phyloP scores from a whole-genome alignment of 1,140 invertebrate species.

The Palaemon carinicauda region DNA sequence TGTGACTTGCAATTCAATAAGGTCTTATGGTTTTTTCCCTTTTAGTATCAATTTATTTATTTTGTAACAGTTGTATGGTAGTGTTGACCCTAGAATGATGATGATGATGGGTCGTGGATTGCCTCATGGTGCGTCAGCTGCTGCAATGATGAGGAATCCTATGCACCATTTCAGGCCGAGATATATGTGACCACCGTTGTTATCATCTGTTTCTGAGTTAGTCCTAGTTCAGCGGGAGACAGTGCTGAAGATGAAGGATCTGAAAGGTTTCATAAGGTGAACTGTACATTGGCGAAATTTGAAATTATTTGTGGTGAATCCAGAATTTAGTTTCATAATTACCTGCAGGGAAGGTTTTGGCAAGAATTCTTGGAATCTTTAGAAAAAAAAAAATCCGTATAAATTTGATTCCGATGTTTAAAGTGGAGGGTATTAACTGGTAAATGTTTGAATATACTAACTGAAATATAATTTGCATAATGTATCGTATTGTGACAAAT shows the following conservation, averaged over 20 bases:
- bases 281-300: neutral
- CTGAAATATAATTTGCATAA: too few relatives aligned
- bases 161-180: slow-evolving; percentile 48
- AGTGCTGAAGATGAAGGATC: neutral
- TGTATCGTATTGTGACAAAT: neutral
- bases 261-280: neutral
- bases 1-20: neutral
- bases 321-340: too few relatives aligned
- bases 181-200: slow-evolving; percentile 42
- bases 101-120: slow-evolving; percentile 52
- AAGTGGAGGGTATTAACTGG: neutral
- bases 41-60: neutral
- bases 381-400: too few relatives aligned
- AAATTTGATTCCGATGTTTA: neutral
- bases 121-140: slow-evolving; percentile 34
- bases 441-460: slow-evolving; percentile 4
- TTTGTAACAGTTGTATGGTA: slow-evolving; percentile 37
- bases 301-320: too few relatives aligned
- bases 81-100: slow-evolving; percentile 43
- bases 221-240: slow-evolving; percentile 21
- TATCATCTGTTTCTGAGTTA: neutral
- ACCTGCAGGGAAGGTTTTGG: too few relatives aligned
- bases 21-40: neutral
- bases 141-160: slow-evolving; percentile 41
- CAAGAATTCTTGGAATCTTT: too few relatives aligned